phyloP scores from a whole-genome alignment of 2,888 invertebrate species.

The Drosophila siamana region DNA sequence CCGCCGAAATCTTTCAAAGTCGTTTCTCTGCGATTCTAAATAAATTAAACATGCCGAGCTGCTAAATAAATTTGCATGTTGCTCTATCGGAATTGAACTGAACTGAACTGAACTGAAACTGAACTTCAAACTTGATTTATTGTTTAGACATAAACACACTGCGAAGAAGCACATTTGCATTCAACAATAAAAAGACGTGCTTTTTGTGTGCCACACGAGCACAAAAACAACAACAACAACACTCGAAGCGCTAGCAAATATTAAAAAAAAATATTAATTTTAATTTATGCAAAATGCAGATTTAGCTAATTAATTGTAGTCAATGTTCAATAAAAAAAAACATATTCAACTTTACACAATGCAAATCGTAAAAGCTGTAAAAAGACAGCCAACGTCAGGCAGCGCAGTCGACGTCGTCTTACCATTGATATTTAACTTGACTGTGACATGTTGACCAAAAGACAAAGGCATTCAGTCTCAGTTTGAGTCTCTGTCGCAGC shows the following conservation, averaged over 20 bases:
- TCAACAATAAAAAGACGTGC: slow-evolving; percentile 43
- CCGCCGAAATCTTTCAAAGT: slow-evolving; percentile 65
- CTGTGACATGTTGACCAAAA: slow-evolving; percentile 71
- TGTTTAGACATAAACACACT: slow-evolving; percentile 47
- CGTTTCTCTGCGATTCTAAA: slow-evolving; percentile 39
- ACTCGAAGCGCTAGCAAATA: slow-evolving; percentile 45
- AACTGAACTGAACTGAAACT: slow-evolving; percentile 32
- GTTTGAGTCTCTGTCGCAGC: slow-evolving; percentile 31
- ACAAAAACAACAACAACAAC: too few species aligned
- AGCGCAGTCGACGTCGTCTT: slow-evolving; percentile 33
- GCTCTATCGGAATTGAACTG: slow-evolving; percentile 22
- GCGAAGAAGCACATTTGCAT: slow-evolving; percentile 53
- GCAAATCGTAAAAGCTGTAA: slow-evolving; percentile 63
- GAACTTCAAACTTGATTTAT: slow-evolving; percentile 63
- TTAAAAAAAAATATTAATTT: slow-evolving; percentile 59
- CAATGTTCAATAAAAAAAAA: slow-evolving; percentile 73
- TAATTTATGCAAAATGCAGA: slow-evolving; percentile 80
- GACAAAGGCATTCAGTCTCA: slow-evolving; percentile 59
- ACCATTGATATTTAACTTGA: slow-evolving; percentile 62
- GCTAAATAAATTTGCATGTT: slow-evolving; percentile 44
- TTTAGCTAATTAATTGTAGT: slow-evolving; percentile 77
- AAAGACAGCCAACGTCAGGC: slow-evolving; percentile 16
- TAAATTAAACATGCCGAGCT: slow-evolving; percentile 51
- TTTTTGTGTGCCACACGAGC: slow-evolving; percentile 49
- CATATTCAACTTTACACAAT: slow-evolving; percentile 66